Percentiles rank a stretch among this genome's conserved stretches.
These are phyloP conservation scores for human (Homo sapiens) DNA, from an alignment of 2,113 vertebrate genomes.

Conservation along the genomic window DNA sequence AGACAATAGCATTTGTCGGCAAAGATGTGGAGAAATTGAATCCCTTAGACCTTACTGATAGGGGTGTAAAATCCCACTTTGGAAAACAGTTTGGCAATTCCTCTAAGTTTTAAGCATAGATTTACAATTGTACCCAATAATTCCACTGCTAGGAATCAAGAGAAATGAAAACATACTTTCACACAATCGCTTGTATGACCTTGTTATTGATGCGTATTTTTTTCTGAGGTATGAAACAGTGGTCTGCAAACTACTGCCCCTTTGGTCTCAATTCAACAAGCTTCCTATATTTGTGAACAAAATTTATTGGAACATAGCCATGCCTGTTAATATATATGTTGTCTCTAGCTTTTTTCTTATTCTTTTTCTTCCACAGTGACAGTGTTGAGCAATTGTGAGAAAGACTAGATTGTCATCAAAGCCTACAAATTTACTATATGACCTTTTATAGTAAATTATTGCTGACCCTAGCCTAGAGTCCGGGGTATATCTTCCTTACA, in stretches of 20 bases:
- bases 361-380: not conserved
- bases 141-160: too few species aligned
- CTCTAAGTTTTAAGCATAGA: not conserved
- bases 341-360: not conserved
- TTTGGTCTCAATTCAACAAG: not conserved
- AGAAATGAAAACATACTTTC: not conserved
- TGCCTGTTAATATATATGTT: not conserved
- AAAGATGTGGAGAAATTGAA: not conserved
- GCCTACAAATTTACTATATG: not conserved
- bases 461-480: not conserved
- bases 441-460: not conserved
- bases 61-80: not conserved
- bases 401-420: not conserved
- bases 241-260: not conserved
- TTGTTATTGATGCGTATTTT: not conserved
- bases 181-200: not conserved
- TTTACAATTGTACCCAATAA: not conserved
- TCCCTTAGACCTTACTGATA: not conserved
- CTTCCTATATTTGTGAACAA: not conserved
- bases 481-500: not conserved
- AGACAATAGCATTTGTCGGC: not conserved
- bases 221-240: not conserved
- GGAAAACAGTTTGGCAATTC: not conserved
- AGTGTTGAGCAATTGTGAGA: not conserved
- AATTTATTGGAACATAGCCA: not conserved